Conservation (phyloP, 2,113 vertebrate species). For the Rhadina sibilatrix region DNA sequence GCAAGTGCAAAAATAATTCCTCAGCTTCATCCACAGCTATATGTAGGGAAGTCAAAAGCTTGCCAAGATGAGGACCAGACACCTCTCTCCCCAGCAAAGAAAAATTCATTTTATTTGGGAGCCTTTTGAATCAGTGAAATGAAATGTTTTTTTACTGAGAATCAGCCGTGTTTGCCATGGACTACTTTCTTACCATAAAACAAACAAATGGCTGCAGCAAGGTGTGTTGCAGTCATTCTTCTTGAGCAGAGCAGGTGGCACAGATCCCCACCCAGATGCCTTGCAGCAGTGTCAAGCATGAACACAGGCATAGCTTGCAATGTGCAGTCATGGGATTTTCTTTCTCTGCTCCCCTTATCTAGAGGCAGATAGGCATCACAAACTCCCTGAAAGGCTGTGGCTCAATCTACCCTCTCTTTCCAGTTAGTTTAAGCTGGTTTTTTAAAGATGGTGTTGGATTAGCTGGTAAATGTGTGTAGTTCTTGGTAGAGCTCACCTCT, state of each 20-base stretch:
- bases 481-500: background rate
- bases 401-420: background rate
- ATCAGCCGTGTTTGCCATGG: background rate
- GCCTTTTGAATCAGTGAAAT: background rate
- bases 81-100: background rate
- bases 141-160: background rate
- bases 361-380: background rate
- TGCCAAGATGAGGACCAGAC: background rate
- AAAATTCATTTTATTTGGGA: background rate
- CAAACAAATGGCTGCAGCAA: background rate
- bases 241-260: background rate
- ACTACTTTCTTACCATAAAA: background rate
- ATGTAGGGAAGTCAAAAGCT: background rate
- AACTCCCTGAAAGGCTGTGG: background rate
- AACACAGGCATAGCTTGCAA: background rate
- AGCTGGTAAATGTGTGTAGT: background rate
- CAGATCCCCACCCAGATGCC: background rate
- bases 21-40: background rate
- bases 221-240: background rate
- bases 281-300: background rate
- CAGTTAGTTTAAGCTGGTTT: background rate
- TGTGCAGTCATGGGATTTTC: accelerated
- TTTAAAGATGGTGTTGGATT: background rate
- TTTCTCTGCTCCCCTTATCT: background rate
- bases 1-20: background rate